Conservation (phyloP, 2,113 vertebrate genomes). For the Bujurquina vittata region DNA sequence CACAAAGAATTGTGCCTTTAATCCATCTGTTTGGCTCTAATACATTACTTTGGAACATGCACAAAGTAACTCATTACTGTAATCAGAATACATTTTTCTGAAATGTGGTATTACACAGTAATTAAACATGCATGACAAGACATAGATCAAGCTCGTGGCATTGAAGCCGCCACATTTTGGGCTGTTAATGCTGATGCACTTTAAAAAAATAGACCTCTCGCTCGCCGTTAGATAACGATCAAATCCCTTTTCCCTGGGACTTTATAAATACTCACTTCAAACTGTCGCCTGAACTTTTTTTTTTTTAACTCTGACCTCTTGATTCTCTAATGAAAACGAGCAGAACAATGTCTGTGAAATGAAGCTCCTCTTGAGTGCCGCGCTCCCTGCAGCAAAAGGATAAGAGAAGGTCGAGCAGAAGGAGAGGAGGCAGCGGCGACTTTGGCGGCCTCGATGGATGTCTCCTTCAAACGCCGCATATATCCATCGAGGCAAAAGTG, state of each 20-base stretch:
- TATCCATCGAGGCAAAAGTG: slow-evolving; percentile 29
- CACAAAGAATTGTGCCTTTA: background rate
- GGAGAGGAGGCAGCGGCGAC: background rate
- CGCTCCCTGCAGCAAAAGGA: slow-evolving; percentile 32
- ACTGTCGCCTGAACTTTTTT: background rate
- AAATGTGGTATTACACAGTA: background rate
- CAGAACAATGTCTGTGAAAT: slow-evolving; percentile 49
- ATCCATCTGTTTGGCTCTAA: background rate
- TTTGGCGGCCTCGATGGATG: slow-evolving; percentile 24
- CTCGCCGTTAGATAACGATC: background rate
- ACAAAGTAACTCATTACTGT: background rate
- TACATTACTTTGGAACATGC: background rate
- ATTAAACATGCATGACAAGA: background rate
- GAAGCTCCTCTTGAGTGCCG: slow-evolving; percentile 43
- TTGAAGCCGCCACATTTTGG: background rate
- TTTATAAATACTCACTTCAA: slow-evolving; percentile 25
- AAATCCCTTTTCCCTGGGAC: background rate
- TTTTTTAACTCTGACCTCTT: slow-evolving; percentile 34
- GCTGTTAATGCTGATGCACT: background rate
- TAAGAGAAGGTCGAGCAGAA: slow-evolving; percentile 4
- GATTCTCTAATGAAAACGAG: slow-evolving; percentile 44
- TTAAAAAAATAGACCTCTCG: background rate
- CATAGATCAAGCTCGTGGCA: background rate
- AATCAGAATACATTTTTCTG: background rate
- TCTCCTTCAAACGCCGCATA: slow-evolving; percentile 54